Evolutionary conservation across 1,140 invertebrate species (phyloP), one percentile per base, ranked within the genome.

Genomic region (Calycopis cecrops): DNA sequence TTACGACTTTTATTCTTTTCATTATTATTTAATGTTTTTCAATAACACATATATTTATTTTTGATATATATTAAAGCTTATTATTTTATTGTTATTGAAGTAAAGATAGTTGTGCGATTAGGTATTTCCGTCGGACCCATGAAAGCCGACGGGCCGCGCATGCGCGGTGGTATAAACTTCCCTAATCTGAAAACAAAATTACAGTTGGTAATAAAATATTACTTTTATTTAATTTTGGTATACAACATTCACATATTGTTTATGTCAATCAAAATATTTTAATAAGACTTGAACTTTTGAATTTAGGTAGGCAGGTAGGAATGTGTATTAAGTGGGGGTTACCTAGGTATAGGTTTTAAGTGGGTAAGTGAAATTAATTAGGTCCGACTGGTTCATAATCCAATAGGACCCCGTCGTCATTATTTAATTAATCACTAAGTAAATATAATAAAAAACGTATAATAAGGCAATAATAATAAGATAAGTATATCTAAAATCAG

Each of bases 111-210:
- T 28, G 2, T 28, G 21, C 6, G 21, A 9, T 14, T 37, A 52
- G 35, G 18, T 38, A 38, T 38, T 18, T 52, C 49, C 49, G 49
- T 52, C 49, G 49, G 49, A n/a, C 35, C 14, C 11, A 11, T 9
- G 49, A 17, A 4, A n/a, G 17, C 35, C 49, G 49, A 52, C 49
- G 49, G 49, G 33, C 2, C 35, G 48, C 49, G 48, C 48, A 51
- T 51, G 49, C 49, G 49, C 35, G 33, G 3, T 8, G 35, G 18
- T 0, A n/a, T 6, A 16, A 38, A 18, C 34, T 11, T 0, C 1
- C 17, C 17, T 10, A 9, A 14, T 2, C 16, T 44, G 0, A 44
- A 17, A 9, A 6, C 21, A 6, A 28, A 28, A n/a, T n/a, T 28
- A 28, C 21, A 28, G n/a, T n/a, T n/a, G n/a, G n/a, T 28, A 28